Evolutionary conservation across 2,888 invertebrate species (phyloP), one percentile per base, ranked within the genome.

Genomic region (Polydrusus pterygomalis): DNA sequence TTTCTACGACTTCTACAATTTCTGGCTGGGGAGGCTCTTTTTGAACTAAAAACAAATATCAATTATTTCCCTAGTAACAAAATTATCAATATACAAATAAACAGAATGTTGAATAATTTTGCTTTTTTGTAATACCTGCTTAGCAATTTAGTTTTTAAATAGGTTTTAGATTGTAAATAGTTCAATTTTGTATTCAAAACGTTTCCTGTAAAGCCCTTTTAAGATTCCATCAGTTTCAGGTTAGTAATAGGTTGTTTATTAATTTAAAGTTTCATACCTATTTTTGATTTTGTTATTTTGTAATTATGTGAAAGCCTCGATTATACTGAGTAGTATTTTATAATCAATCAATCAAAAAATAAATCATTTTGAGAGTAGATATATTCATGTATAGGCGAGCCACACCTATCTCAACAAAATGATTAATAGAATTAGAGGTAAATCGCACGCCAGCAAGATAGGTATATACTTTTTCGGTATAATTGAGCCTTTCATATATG

Each of bases 11-110:
- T 56, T 78, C 79, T 38, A 10, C 68, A 18, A 54, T 65, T 72
- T 65, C 76, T 68, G 77, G 77, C 43, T 73, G 47, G 70, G 75
- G n/a, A 11, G 62, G 60, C 17, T 72, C 73, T 67, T 83, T 83
- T 70, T 81, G 77, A 6, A 85, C 85, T 85, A 68, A 65, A 65
- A 47, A 51, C 13, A 62, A 40, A 58, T 15, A 17, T 34, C 11
- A 20, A 10, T 20, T 47, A 47, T 20, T 34, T 20, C 47, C 64
- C 15, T 49, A 15, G 64, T 10, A 20, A 64, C 64, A 11, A 18
- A 38, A 62, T 11, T 9, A 34, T 15, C 6, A 60, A 13, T n/a
- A 43, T 3, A 13, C 9, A 43, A n/a, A 13, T 13, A 10, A 43
- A 1, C n/a, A 43, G 43, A 43, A 43, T n/a, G 43, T n/a, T 43